These are phyloP conservation scores for Lordiphosa mommai DNA, from an alignment of 1,140 invertebrate genomes.

Conservation along the genomic window DNA sequence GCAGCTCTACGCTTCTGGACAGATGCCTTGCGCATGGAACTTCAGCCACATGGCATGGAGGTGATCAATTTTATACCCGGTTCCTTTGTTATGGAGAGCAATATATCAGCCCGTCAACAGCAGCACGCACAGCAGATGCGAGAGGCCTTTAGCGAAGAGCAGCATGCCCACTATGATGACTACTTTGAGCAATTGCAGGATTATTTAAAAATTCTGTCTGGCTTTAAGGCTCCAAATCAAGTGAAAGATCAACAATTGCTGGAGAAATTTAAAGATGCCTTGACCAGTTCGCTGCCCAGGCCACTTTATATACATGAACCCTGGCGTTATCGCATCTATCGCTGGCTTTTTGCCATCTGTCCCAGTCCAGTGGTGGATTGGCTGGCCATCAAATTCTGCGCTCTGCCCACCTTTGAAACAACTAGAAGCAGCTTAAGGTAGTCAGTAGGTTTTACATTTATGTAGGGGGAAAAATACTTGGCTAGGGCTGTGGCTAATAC, in stretches of 20 bases:
- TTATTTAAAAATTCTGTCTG: slow-evolving; percentile 80
- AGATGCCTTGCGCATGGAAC: slow-evolving; percentile 87
- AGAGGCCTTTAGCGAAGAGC: slow-evolving; percentile 80
- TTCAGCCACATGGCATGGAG: slow-evolving; percentile 86
- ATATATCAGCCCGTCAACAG: slow-evolving; percentile 81
- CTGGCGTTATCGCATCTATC: slow-evolving; percentile 81
- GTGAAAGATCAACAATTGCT: slow-evolving; percentile 81
- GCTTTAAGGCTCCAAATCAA: slow-evolving; percentile 69
- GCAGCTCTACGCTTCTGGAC: slow-evolving; percentile 86
- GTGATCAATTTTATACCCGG: slow-evolving; percentile 90
- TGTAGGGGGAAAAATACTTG: slow-evolving; percentile 35
- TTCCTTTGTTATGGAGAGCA: slow-evolving; percentile 82
- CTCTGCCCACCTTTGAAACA: slow-evolving; percentile 79
- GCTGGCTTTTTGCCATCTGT: slow-evolving; percentile 80
- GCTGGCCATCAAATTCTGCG: slow-evolving; percentile 81
- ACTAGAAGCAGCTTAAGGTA: slow-evolving; percentile 4
- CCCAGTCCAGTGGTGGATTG: slow-evolving; percentile 81
- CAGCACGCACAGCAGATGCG: slow-evolving; percentile 82
- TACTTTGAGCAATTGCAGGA: slow-evolving; percentile 82
- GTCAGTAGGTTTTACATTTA: slow-evolving; percentile 24
- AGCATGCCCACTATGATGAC: slow-evolving; percentile 80
- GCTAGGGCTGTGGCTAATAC: slow-evolving; percentile 37
- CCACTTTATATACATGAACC: slow-evolving; percentile 82
- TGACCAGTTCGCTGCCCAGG: slow-evolving; percentile 80
- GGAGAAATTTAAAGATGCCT: slow-evolving; percentile 80